Conservation (phyloP, 1,140 invertebrate species). For the Phortica variegata region DNA sequence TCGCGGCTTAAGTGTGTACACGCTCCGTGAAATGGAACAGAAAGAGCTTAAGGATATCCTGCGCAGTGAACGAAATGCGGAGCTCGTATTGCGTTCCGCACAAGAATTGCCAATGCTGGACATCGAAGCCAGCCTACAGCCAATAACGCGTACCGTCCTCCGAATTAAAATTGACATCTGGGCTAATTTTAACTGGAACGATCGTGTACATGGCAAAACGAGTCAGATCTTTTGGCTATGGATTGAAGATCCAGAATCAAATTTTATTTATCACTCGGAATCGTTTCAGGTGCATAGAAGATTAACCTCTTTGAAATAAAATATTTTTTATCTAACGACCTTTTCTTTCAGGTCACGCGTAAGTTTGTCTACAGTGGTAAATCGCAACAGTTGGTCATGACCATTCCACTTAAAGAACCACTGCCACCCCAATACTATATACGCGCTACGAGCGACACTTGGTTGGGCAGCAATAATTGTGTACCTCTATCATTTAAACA, state of each 20-base stretch:
- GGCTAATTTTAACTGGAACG: constrained; percentile 90
- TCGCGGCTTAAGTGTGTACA: constrained; percentile 71
- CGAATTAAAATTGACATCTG: constrained; percentile 80
- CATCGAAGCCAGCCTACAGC: constrained; percentile 84
- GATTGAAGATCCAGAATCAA: constrained; percentile 93
- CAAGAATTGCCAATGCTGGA: constrained; percentile 81
- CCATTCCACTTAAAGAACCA: constrained; percentile 91
- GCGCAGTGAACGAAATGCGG: constrained; percentile 74
- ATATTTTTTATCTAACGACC: too few relatives aligned
- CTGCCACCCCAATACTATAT: constrained; percentile 91
- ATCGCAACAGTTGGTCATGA: constrained; percentile 86
- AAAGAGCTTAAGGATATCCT: constrained; percentile 82
- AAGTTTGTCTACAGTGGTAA: constrained; percentile 75
- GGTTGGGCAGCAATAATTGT: constrained; percentile 79
- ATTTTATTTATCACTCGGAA: constrained; percentile 96
- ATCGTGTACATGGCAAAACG: constrained; percentile 82
- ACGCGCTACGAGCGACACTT: constrained; percentile 82
- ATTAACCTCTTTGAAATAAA: too few relatives aligned
- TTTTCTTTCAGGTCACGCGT: constrained; percentile 65
- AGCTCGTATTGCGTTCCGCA: constrained; percentile 79
- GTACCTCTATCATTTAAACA: constrained; percentile 83
- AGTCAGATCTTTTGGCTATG: constrained; percentile 96
- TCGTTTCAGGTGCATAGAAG: constrained; percentile 73
- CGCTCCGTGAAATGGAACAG: constrained; percentile 81
- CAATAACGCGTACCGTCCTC: constrained; percentile 91